Base-by-base conservation (phyloP, 2,113 vertebrate genomes). In the Nyctereutes procyonoides region DNA sequence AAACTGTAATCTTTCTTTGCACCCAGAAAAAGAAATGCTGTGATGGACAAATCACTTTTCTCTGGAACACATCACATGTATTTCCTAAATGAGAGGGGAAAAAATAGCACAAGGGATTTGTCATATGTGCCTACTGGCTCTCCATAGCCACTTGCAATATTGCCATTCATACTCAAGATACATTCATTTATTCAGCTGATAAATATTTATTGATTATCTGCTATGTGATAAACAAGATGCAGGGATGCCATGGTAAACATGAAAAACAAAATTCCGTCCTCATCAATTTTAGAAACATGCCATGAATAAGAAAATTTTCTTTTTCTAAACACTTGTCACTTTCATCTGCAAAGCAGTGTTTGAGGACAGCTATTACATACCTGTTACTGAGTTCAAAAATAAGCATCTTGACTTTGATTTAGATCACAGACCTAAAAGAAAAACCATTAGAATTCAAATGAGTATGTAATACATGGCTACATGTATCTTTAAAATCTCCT, bases 341-440 rank as follows among this genome's bases (percentile, higher is more conserved):
- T 96, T 97, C 82, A 84, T 95, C 87, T 97, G 77, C 90, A 95
- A 95, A 80, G 56, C 48, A 79, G 48, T 83, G 51, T 88, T 95
- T 90, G 81, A 88, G 28, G 48, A 62, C 51, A 83, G 26, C 19
- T 93, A 74, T 91, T 95, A 84, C 38, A 81, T 91, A 85, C 73
- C 62, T 90, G 82, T 93, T 71, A 93, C 48, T 93, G 89, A 82
- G 87, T 82, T 95, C 71, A 92, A 95, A 97, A 91, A 97, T 26
- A 93, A 93, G 69, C n/a, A 81, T 85, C 58, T 93, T 95, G n/a
- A 91, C 58, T 97, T 93, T 48, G 38, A 80, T 91, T 91, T 93
- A 73, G 56, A 95, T 35, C 38, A 60, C 53, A 97, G 48, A 65
- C 35, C 35, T 90, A 74, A 93, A 90, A 77, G 87, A 93, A 85